These are phyloP conservation scores for Cnemophilus loriae DNA, from an alignment of 2,113 vertebrate genomes.

Conservation along the genomic window DNA sequence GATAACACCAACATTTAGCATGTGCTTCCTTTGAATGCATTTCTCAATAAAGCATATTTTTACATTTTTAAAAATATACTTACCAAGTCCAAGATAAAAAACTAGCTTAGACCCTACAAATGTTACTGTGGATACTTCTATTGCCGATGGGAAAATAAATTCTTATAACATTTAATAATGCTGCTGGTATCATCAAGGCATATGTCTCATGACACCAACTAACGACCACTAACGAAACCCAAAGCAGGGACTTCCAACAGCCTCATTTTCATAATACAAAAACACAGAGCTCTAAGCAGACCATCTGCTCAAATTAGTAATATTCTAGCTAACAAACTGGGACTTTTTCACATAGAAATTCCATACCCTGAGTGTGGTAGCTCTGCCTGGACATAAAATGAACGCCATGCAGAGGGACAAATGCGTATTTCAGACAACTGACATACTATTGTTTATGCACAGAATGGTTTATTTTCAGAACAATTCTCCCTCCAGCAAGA, in stretches of 20 bases:
- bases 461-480: slow-evolving; percentile 40
- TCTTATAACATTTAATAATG: background rate
- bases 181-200: background rate
- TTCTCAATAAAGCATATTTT: background rate
- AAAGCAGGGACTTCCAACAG: background rate
- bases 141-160: background rate
- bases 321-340: background rate
- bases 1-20: background rate
- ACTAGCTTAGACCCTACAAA: background rate
- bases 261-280: background rate
- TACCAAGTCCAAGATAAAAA: background rate
- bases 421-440: background rate
- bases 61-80: background rate
- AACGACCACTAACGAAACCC: background rate
- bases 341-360: background rate
- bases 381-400: background rate
- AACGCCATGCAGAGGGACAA: background rate
- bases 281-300: background rate
- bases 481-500: background rate
- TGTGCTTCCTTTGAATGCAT: background rate
- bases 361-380: background rate
- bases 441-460: background rate
- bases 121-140: background rate
- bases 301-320: background rate
- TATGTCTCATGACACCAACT: background rate